Evolutionary conservation across 92 coral and sea anemone genomes (phyloP).

Genomic region (Bergia puertoricense): DNA sequence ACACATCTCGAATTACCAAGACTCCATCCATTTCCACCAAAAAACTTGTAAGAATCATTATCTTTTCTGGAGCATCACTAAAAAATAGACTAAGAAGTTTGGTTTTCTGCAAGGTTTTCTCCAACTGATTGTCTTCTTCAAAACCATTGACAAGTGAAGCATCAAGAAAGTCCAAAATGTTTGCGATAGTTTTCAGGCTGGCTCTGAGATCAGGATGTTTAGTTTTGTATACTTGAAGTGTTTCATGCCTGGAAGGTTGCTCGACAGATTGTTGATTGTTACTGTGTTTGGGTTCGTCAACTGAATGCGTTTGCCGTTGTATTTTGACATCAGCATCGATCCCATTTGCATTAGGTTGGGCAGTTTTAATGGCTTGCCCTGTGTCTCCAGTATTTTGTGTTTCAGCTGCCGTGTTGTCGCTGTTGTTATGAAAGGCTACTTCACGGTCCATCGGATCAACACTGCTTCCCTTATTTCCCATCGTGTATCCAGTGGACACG

Average conservation of each 20-base stretch:
- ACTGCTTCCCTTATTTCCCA: neutral
- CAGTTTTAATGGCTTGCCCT: neutral
- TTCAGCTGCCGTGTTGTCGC: neutral
- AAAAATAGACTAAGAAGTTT: neutral
- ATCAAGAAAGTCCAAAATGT: neutral
- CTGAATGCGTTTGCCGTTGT: neutral
- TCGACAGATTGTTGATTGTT: neutral
- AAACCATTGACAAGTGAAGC: constrained; percentile 16
- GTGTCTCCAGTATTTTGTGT: neutral
- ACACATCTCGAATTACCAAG: constrained; percentile 9
- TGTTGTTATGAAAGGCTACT: neutral
- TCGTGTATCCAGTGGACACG: neutral
- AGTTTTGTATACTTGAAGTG: neutral
- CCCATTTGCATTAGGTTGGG: neutral
- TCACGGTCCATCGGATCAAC: constrained; percentile 6
- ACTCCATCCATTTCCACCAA: constrained; percentile 22
- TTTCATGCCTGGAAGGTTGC: constrained; percentile 4
- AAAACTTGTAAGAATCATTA: neutral
- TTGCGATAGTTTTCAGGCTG: neutral
- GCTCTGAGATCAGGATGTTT: neutral
- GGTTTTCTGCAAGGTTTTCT: neutral
- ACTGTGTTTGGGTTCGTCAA: neutral
- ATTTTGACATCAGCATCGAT: neutral
- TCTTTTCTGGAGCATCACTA: neutral
- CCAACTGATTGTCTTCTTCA: neutral